Evolutionary conservation across 2,113 vertebrate species (phyloP), one percentile per base, ranked within the genome.

Genomic region (Pelobates fuscus): DNA sequence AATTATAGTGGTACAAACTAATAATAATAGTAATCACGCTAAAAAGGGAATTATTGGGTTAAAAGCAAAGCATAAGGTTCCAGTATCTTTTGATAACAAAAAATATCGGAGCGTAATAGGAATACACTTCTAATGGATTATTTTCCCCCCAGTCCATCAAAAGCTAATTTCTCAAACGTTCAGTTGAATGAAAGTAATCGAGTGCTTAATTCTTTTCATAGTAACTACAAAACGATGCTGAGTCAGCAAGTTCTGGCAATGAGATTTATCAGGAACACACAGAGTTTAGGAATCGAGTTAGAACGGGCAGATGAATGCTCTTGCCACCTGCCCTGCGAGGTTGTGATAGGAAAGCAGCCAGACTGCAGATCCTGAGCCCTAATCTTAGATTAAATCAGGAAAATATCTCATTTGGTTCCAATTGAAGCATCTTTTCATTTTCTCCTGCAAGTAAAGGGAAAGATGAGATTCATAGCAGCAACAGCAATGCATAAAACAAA

Each of bases 371-470:
- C 17, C 59, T 2, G 59, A 61, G 23, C 12, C 17, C 25, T 30
- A 27, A 27, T 55, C 52, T 55, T 61, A 5, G 25, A 30, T 61
- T 61, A 29, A 61, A 61, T 61, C 26, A 30, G 15, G 29, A 61
- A 29, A 61, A 61, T 61, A 30, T 61, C 26, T 61, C 18, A 61
- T 26, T 60, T 60, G 23, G 57, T 26, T 27, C 57, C 11, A 29
- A 18, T 30, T 3, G 26, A 61, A 30, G 21, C 17, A 8, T 18
- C 14, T 61, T 60, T 61, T 61, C 26, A 55, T 61, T 61, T 18
- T 30, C 14, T 27, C 12, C 27, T 30, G 17, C 10, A 2, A 24
- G 24, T 23, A 18, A 29, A 59, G 12, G 24, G 21, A 59, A 59
- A 26, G 24, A 25, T 15, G 15, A 27, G 21, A 25, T 24, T 24